Evolutionary conservation across 2,113 vertebrate genomes (phyloP), one percentile per base, ranked within the genome.

Genomic region (Aramus guarauna): DNA sequence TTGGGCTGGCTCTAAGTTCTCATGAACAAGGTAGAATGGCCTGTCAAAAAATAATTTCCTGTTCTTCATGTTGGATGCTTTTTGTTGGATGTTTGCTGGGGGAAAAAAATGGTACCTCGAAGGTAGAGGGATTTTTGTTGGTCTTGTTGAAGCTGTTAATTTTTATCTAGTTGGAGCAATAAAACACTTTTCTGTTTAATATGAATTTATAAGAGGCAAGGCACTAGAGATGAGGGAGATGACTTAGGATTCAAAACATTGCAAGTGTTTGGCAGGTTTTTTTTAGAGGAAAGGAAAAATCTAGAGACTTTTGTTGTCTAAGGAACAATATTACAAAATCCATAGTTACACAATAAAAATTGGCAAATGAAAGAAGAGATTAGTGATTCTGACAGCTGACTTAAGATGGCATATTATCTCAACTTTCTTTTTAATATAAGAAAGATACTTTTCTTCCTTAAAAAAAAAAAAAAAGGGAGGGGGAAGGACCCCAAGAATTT

Each of bases 281-380:
- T 93, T 88, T 91, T 87, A 82, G 69, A 90, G 95, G 94, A 94
- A 94, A 95, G 67, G 83, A 96, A 88, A 66, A 87, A 84, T 88
- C 96, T 93, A 26, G 94, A 96, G 96, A 96, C 60, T 41, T 95
- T 87, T 94, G 71, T 97, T 96, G 93, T 97, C 94, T 96, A 92
- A 96, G 96, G 96, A 97, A 91, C 55, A 85, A 76, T 95, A 93
- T 97, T 98, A 96, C 96, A 96, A 97, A 98, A 98, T 85, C 83
- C 78, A 71, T 59, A 88, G 88, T 97, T 98, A 80, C 94, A 95
- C 91, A 97, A 97, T 92, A 84, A 75, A 88, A 95, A 89, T 64
- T 96, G 96, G 96, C 94, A 96, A 97, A 91, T 80, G 80, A 90
- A 92, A 88, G 48, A 90, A 39, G 76, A 94, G 87, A 96, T 94